Conservation (phyloP, 2,797 vertebrate species). For the Lagorchestes hirsutus region DNA sequence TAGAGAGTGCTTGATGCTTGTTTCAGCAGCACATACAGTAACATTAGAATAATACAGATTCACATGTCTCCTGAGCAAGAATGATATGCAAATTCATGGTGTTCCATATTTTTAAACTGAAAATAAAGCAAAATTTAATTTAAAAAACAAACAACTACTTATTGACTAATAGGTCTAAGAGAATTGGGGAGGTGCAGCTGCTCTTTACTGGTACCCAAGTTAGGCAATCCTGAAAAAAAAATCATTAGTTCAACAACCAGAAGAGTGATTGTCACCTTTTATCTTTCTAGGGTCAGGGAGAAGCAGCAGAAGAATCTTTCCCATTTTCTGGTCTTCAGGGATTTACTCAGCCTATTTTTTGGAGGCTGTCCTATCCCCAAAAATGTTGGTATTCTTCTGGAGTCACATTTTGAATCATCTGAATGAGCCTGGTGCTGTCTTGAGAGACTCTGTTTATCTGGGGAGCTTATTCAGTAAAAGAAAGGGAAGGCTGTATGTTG, state of each 20-base stretch:
- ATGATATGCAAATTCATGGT: background rate
- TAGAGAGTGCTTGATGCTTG: background rate
- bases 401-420: conserved; percentile 1
- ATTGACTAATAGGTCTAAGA: background rate
- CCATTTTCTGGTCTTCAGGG: background rate
- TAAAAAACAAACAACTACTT: background rate
- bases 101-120: background rate
- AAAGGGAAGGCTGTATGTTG: conserved; percentile 37
- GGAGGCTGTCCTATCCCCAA: conserved; percentile 18
- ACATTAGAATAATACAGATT: background rate
- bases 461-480: conserved; percentile 36
- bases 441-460: conserved; percentile 49
- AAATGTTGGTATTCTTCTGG: conserved; percentile 1
- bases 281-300: background rate
- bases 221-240: background rate
- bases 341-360: background rate
- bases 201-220: background rate
- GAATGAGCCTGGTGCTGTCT: conserved; percentile 11
- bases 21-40: background rate
- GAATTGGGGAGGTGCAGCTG: background rate
- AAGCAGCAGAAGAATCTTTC: background rate
- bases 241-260: background rate
- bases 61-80: background rate
- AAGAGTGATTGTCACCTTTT: background rate
- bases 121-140: background rate